phyloP scores from a whole-genome alignment of 2,113 vertebrate genomes.

The Chamaetylas fuelleborni region DNA sequence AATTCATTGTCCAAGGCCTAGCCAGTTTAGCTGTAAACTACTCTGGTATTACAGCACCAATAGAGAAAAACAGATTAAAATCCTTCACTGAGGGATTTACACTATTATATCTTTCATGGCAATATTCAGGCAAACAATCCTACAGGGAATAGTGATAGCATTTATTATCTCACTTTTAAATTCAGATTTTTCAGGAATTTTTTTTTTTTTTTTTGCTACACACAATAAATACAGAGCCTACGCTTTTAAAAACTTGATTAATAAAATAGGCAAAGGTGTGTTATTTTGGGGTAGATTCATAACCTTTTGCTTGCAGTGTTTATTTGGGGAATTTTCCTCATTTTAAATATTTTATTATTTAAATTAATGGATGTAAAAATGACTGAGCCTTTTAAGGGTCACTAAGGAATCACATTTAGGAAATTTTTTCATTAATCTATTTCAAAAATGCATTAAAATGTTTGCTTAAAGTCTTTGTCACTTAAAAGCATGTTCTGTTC shows the following conservation, averaged over 20 bases:
- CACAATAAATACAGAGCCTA: background rate
- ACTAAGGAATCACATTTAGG: background rate
- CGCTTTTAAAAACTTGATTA: background rate
- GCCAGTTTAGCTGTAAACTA: background rate
- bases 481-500: background rate
- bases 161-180: background rate
- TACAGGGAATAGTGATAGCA: background rate
- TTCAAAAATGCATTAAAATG: background rate
- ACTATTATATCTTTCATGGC: background rate
- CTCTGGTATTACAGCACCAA: background rate
- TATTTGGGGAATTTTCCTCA: background rate
- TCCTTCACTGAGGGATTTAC: background rate
- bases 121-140: background rate
- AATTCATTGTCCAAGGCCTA: background rate
- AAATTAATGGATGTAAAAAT: background rate
- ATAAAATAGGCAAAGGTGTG: background rate
- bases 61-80: background rate
- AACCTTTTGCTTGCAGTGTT: background rate
- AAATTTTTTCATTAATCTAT: background rate
- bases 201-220: background rate
- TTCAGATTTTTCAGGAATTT: background rate
- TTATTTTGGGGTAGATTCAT: background rate
- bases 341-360: background rate
- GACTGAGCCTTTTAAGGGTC: background rate
- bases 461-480: background rate